These are phyloP conservation scores for Limnephilus lunatus DNA, from an alignment of 2,888 invertebrate species.

Conservation along the genomic window DNA sequence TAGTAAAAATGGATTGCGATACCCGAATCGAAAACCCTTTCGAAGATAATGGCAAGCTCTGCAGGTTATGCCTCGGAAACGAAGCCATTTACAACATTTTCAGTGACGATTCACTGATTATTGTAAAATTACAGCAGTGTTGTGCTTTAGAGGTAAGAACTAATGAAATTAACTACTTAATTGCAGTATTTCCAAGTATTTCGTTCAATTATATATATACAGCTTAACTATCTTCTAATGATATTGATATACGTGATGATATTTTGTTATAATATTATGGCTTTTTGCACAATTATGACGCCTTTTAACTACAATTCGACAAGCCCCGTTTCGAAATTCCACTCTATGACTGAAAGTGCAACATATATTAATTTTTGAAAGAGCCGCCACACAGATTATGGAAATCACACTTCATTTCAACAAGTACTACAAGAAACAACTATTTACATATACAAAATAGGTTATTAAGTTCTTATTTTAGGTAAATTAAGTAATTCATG, in stretches of 20 bases:
- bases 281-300: background rate
- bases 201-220: background rate
- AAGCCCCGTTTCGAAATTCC: too few species aligned
- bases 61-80: slow-evolving; percentile 57
- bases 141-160: slow-evolving; percentile 54
- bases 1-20: slow-evolving; percentile 32
- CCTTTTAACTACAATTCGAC: too few species aligned
- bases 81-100: slow-evolving; percentile 52
- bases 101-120: slow-evolving; percentile 39
- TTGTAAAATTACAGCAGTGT: slow-evolving; percentile 55
- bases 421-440: too few species aligned
- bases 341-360: too few species aligned
- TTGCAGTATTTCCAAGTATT: background rate
- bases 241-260: background rate
- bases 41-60: slow-evolving; percentile 50
- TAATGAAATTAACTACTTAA: background rate
- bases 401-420: too few species aligned
- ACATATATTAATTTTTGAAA: too few species aligned
- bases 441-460: too few species aligned
- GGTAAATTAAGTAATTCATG: too few species aligned
- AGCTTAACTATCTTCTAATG: background rate
- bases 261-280: background rate
- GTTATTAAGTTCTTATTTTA: too few species aligned
- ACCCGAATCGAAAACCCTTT: slow-evolving; percentile 35
- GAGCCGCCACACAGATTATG: too few species aligned